Evolutionary conservation across 1,140 invertebrate species (phyloP), one percentile per base, ranked within the genome.

Genomic region (Phocides pigmalion): DNA sequence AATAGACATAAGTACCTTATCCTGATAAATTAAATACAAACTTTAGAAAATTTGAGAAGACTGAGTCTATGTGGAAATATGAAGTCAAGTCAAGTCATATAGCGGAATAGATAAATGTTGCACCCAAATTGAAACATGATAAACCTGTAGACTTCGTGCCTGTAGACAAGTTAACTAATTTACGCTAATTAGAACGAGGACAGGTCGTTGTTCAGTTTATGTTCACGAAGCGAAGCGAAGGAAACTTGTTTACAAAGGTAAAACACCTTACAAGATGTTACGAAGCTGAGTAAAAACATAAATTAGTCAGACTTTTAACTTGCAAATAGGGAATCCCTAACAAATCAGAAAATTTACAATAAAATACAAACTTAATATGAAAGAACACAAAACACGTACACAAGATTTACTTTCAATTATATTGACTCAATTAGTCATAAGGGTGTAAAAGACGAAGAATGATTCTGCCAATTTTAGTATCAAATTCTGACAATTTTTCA

Each of bases 231-330:
- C 54, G 22, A 32, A 46, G 41, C 54, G n/a, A n/a, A 58, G 54
- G 22, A 44, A 58, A 46, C 54, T 58, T 58, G 54, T 58, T 58
- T 28, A 58, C 54, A 58, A 46, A 58, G 20, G 39, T 58, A 44
- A 58, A 58, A 58, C 54, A 58, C 22, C 46, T 42, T 58, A 44
- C 54, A 58, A 44, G 54, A 58, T 58, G 54, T 58, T 58, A 44
- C 41, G 25, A 54, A 37, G 9, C 19, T 16, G n/a, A 54, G 41
- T 2, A 64, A 47, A 25, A 0, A 20, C 50, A 64, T 15, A 20
- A 46, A 35, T 28, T 53, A 53, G 25, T 51, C 37, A 51, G 12
- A 47, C 14, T 28, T 39, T 46, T 35, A 14, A 11, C 17, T n/a
- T 8, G 32, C 12, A n/a, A 16, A 19, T 42, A 50, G 39, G 17